Conservation (phyloP, 2,888 invertebrate species). For the Netelia inedita region DNA sequence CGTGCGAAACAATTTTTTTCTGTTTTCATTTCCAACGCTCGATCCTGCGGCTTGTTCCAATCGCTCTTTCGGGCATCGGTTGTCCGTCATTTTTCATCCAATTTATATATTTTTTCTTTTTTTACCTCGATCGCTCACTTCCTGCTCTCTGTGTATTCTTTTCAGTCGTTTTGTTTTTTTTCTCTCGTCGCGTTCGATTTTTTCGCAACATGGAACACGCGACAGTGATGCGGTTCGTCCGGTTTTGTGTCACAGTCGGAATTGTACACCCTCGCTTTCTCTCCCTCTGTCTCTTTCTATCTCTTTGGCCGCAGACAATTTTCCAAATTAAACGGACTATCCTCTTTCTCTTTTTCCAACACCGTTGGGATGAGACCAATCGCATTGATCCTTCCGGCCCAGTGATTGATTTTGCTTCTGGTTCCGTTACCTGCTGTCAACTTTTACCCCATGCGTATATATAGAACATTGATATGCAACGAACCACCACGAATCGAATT, state of each 20-base stretch:
- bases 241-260: conserved; percentile 26
- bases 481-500: conserved; percentile 29
- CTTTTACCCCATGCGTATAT: conserved; percentile 11
- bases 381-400: conserved; percentile 46
- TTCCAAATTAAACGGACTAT: conserved; percentile 65
- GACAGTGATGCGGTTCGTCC: conserved; percentile 50
- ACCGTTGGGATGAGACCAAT: conserved; percentile 48
- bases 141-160: conserved; percentile 20
- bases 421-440: conserved; percentile 46
- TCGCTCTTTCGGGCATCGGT: conserved; percentile 32
- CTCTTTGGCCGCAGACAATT: conserved; percentile 57
- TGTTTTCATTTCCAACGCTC: no score
- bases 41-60: neutral
- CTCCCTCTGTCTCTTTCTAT: conserved; percentile 57
- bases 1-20: neutral
- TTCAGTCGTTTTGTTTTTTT: conserved; percentile 12
- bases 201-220: conserved; percentile 35
- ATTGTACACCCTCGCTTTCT: conserved; percentile 30
- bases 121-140: conserved; percentile 26
- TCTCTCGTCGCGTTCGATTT: conserved; percentile 30
- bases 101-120: conserved; percentile 21
- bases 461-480: conserved; percentile 23
- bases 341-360: conserved; percentile 9
- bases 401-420: conserved; percentile 67
- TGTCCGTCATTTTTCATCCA: conserved; percentile 29